These are phyloP conservation scores for Diogma glabrata DNA, from an alignment of 2,888 invertebrate genomes.

Conservation along the genomic window DNA sequence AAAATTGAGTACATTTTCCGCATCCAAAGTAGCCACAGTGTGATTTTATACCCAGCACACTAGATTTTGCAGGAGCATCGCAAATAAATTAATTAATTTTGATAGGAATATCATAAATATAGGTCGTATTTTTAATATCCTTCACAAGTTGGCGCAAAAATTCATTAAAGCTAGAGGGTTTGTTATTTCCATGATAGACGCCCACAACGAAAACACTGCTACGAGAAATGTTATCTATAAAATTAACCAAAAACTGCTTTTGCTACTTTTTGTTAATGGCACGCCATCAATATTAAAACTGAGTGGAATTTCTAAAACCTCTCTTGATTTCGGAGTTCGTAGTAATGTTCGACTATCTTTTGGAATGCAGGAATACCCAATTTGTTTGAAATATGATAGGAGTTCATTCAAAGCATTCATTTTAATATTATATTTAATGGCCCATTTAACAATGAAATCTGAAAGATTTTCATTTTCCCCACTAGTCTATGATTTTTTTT, in stretches of 20 bases:
- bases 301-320: neutral
- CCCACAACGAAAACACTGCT: too few species aligned
- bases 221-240: too few species aligned
- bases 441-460: too few species aligned
- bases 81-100: conserved; percentile 13
- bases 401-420: neutral
- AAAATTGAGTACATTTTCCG: conserved; percentile 12
- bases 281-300: conserved; percentile 14
- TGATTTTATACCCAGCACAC: conserved; percentile 12
- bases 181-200: too few species aligned
- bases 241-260: too few species aligned
- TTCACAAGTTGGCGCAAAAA: neutral
- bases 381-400: neutral
- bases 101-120: conserved; percentile 10
- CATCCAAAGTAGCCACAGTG: conserved; percentile 15
- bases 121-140: conserved; percentile 11
- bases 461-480: too few species aligned
- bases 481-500: too few species aligned
- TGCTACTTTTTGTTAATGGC: too few species aligned
- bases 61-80: conserved; percentile 14
- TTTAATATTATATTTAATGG: too few species aligned
- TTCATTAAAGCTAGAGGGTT: neutral
- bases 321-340: neutral
- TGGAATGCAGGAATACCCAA: neutral
- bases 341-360: neutral